phyloP scores from a whole-genome alignment of 1,140 invertebrate species.

The Pygmarrhopalites habei region DNA sequence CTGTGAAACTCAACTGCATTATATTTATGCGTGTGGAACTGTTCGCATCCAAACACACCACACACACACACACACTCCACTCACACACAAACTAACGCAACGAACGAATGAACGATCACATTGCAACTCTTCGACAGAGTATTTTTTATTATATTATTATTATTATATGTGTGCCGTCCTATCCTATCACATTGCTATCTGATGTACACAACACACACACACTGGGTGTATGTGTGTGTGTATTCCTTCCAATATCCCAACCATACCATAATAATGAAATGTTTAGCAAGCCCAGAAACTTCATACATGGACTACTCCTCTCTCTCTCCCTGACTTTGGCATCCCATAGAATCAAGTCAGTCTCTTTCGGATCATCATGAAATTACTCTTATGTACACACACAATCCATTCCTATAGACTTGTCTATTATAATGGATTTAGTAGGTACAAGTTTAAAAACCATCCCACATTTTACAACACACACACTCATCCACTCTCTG shows the following conservation, averaged over 20 bases:
- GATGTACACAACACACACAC: neutral
- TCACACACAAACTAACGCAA: neutral
- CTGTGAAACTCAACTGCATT: conserved; percentile 1
- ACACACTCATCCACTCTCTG: no score
- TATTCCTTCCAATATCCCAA: neutral
- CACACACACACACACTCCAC: no score
- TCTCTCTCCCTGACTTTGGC: conserved; percentile 4
- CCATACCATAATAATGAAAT: conserved; percentile 14
- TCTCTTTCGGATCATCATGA: no score
- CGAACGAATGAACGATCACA: neutral
- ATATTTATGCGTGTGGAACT: conserved; percentile 13
- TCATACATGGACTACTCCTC: conserved; percentile 4
- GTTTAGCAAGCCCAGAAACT: conserved; percentile 3
- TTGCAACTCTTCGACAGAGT: no score
- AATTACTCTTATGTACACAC: no score
- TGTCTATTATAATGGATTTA: no score
- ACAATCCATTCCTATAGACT: no score
- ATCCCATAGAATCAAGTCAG: neutral
- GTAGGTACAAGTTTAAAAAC: no score
- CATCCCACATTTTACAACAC: no score
- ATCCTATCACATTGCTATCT: conserved; percentile 1
- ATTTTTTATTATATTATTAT: no score
- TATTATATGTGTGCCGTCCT: neutral
- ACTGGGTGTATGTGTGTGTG: no score
- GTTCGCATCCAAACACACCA: neutral